A percentile compares a stretch with the other conserved stretches of the same genome.
phyloP scores from a whole-genome alignment of 2,888 invertebrate species.

The Calliopum simillimum region DNA sequence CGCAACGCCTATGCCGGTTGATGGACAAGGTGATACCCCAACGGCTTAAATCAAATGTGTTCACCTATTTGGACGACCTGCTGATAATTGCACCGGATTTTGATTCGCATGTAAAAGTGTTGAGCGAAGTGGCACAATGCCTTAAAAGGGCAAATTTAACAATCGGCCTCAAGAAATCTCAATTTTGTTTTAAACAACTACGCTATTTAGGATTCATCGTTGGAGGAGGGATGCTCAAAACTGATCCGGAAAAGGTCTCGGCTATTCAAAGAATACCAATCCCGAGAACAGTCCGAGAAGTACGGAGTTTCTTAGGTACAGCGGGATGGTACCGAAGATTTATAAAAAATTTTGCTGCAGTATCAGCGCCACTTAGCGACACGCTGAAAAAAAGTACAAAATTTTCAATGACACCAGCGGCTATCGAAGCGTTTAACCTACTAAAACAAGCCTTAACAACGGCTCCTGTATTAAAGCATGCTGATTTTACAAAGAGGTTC shows the following conservation, averaged over 20 bases:
- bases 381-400: conserved; percentile 17
- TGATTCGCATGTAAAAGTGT: conserved; percentile 23
- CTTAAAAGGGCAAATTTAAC: conserved; percentile 35
- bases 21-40: conserved; percentile 46
- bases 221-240: conserved; percentile 23
- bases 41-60: conserved; percentile 37
- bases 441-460: conserved; percentile 10
- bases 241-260: too few species aligned
- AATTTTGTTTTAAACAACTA: conserved; percentile 38
- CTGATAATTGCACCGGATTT: conserved; percentile 35
- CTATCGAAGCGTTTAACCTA: not conserved
- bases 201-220: conserved; percentile 34
- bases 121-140: conserved; percentile 27
- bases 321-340: conserved; percentile 26
- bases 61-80: conserved; percentile 41
- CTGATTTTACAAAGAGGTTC: conserved; percentile 13
- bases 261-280: conserved; percentile 28
- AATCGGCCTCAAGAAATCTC: too few species aligned
- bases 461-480: conserved; percentile 7
- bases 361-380: conserved; percentile 23
- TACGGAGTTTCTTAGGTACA: conserved; percentile 31
- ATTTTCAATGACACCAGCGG: conserved; percentile 30
- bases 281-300: conserved; percentile 16
- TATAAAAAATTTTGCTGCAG: conserved; percentile 10
- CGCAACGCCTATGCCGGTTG: conserved; percentile 44